Percentiles rank a stretch among this genome's conserved stretches.
Conservation (phyloP, 2,797 vertebrate genomes). For the Malurus leucopterus region DNA sequence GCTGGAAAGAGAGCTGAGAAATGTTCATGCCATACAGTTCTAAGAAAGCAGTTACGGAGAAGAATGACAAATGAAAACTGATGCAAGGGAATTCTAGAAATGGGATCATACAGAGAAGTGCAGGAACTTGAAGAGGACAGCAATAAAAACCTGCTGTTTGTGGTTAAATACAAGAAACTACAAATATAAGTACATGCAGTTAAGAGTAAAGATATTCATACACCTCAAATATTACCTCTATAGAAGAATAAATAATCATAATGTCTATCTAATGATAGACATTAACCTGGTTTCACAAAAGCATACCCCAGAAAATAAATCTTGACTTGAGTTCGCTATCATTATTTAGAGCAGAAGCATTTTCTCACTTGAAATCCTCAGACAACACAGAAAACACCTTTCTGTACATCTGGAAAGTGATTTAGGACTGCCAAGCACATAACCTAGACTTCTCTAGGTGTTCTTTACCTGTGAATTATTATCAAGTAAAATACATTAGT, state of each 20-base stretch:
- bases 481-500: not conserved
- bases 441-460: not conserved
- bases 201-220: not conserved
- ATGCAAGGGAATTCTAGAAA: not conserved
- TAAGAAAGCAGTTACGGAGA: not conserved
- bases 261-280: not conserved
- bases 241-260: not conserved
- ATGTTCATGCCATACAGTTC: fast-evolving
- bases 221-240: not conserved
- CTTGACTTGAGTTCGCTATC: not conserved
- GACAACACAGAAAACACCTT: not conserved
- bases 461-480: not conserved
- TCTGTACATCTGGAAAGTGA: not conserved
- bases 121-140: not conserved
- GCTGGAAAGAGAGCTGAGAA: not conserved
- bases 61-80: not conserved
- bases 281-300: not conserved
- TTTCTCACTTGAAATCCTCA: conserved; percentile 15
- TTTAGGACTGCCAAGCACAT: conserved; percentile 9
- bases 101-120: not conserved
- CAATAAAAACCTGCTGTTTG: not conserved
- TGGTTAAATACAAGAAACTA: not conserved
- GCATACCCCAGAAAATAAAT: conserved; percentile 8
- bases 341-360: not conserved
- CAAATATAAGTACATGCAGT: not conserved